phyloP scores from a whole-genome alignment of 1,140 invertebrate species.

The Drosophila lacteicornis region DNA sequence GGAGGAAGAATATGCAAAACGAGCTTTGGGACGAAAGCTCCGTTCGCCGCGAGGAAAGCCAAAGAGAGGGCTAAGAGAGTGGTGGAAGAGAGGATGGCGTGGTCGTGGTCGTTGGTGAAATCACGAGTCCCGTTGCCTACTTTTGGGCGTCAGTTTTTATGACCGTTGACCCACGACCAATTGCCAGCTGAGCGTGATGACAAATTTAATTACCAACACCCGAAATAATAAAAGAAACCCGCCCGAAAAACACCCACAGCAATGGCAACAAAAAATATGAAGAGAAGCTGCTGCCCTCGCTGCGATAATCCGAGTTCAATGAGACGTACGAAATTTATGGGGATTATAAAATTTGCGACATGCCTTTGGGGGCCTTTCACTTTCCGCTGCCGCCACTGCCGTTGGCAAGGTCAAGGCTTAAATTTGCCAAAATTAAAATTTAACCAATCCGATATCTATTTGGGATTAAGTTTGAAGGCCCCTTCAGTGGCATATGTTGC shows the following conservation, averaged over 20 bases:
- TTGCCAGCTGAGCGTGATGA: slow-evolving; percentile 62
- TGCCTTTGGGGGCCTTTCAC: slow-evolving; percentile 33
- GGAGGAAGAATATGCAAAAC: slow-evolving; percentile 33
- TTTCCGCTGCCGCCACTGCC: background rate
- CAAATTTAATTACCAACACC: slow-evolving; percentile 76
- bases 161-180: slow-evolving; percentile 28
- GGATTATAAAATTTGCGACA: slow-evolving; percentile 67
- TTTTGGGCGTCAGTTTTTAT: slow-evolving; percentile 62
- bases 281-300: slow-evolving; percentile 29
- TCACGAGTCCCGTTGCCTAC: slow-evolving; percentile 42
- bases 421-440: slow-evolving; percentile 31
- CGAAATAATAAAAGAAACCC: slow-evolving; percentile 44
- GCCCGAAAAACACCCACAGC: slow-evolving; percentile 9
- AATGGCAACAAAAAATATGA: slow-evolving; percentile 23
- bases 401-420: slow-evolving; percentile 56
- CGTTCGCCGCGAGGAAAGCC: background rate
- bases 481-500: slow-evolving; percentile 44
- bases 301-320: slow-evolving; percentile 74
- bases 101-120: slow-evolving; percentile 21
- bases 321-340: slow-evolving; percentile 60
- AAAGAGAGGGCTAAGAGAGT: slow-evolving; percentile 15
- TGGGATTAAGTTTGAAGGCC: slow-evolving; percentile 16
- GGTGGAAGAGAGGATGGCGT: slow-evolving; percentile 8
- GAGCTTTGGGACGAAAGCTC: slow-evolving; percentile 61
- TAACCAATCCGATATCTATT: slow-evolving; percentile 32